A percentile compares a stretch with the other conserved stretches of the same genome.
phyloP scores from a whole-genome alignment of 2,113 vertebrate genomes.

The Microtus ochrogaster region DNA sequence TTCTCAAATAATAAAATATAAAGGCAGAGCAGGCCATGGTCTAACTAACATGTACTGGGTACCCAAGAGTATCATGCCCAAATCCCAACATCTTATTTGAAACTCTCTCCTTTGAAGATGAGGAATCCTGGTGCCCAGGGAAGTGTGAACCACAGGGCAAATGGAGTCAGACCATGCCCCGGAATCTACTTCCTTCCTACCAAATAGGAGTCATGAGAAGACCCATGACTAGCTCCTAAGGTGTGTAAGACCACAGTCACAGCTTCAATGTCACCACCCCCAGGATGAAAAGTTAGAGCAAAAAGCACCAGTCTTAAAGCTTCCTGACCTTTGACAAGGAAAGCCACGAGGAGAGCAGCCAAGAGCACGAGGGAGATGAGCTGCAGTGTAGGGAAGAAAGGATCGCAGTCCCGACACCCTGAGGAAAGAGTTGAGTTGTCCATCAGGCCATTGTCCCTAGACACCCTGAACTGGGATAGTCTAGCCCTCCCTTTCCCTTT shows the following conservation, averaged over 20 bases:
- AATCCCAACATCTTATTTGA: neutral
- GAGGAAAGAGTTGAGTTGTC: neutral
- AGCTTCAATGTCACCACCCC: neutral
- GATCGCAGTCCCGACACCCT: neutral
- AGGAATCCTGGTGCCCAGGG: neutral
- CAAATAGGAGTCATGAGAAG: neutral
- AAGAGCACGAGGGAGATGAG: neutral
- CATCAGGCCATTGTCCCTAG: neutral
- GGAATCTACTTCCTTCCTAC: neutral
- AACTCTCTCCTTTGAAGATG: neutral
- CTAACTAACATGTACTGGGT: neutral
- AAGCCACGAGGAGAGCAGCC: neutral
- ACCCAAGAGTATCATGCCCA: too few species aligned
- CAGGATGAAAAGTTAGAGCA: neutral
- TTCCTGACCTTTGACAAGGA: conserved; percentile 28
- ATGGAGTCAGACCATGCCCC: neutral
- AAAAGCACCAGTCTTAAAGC: too few species aligned
- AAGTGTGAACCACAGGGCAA: neutral
- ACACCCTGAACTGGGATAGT: too few species aligned
- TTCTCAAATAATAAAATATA: neutral
- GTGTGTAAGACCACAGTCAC: neutral
- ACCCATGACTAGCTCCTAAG: neutral
- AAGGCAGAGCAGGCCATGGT: neutral
- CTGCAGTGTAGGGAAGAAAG: neutral
- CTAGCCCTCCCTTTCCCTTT: neutral